Evolutionary conservation across 2,888 invertebrate species (phyloP).

Genomic region (Odontothrips loti): DNA sequence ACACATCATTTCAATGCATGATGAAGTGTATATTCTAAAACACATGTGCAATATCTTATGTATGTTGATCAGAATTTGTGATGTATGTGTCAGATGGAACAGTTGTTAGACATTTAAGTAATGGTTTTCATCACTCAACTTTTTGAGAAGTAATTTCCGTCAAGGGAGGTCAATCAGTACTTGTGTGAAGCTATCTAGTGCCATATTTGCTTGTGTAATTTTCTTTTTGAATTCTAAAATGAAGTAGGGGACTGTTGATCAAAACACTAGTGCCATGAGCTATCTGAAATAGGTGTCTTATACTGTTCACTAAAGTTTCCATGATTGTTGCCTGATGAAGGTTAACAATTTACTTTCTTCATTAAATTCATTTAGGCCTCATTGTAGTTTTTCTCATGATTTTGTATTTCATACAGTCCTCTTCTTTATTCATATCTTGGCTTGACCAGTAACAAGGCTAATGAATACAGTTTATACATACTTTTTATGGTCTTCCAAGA

Average conservation of each 20-base stretch:
- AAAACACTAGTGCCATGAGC: neutral
- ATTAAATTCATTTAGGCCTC: neutral
- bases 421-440: neutral
- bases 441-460: neutral
- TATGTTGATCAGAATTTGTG: neutral
- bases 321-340: no score
- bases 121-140: no score
- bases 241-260: neutral
- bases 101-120: neutral
- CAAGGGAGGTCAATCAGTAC: neutral
- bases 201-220: neutral
- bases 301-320: no score
- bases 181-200: constrained; percentile 7
- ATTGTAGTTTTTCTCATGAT: neutral
- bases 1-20: neutral
- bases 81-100: neutral
- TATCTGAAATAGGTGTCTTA: no score
- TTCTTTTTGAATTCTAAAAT: neutral
- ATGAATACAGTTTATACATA: neutral
- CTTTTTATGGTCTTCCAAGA: constrained; percentile 11
- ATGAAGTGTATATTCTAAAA: neutral
- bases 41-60: neutral
- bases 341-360: neutral
- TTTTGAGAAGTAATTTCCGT: no score
- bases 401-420: neutral